Evolutionary conservation across 2,888 invertebrate species (phyloP), one percentile per base, ranked within the genome.

Genomic region (Xanthostigma xanthostigma): DNA sequence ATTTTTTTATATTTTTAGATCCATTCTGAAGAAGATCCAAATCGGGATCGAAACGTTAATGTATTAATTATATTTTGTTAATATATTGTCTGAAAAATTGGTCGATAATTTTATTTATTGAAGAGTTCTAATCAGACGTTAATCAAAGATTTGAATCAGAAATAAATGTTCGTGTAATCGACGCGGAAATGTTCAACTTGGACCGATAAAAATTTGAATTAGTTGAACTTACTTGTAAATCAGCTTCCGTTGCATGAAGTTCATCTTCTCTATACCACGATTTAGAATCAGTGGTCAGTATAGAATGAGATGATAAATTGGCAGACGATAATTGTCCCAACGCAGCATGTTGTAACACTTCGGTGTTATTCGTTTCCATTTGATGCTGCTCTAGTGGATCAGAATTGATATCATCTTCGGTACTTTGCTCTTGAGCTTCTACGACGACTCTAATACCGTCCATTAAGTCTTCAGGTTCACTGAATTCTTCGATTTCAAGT

Each of bases 391-490:
- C 27, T 5, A 27, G 27, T 27, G 27, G 27, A 27, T 27, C 27
- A 6, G 27, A 27, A 27, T 27, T 27, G n/a, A 57, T 55, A 38
- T 49, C 66, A 69, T 56, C 58, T 14, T 61, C 61, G n/a, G 58
- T 55, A 48, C 54, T 53, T 34, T 54, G 55, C 41, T 65, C 65
- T 27, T 63, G 73, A 38, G 70, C 75, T 57, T 78, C 77, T 54
- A 85, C 86, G 11, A 84, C 79, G 55, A 83, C 83, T 56, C 85
- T 76, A 57, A 89, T 87, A 43, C 88, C 88, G 59, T 84, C 88
- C 78, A 89, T 83, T 64, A 89, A 75, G 65, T 89, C 89, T 63
- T 89, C 89, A 0, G 87, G 81, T 58, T 88, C 89, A 55, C 86
- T 87, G 63, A 89, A 89, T 64, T 89, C 89, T 53, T 78, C 78